These are phyloP conservation scores for Erynnis tages DNA, from an alignment of 2,888 invertebrate genomes.

Conservation along the genomic window DNA sequence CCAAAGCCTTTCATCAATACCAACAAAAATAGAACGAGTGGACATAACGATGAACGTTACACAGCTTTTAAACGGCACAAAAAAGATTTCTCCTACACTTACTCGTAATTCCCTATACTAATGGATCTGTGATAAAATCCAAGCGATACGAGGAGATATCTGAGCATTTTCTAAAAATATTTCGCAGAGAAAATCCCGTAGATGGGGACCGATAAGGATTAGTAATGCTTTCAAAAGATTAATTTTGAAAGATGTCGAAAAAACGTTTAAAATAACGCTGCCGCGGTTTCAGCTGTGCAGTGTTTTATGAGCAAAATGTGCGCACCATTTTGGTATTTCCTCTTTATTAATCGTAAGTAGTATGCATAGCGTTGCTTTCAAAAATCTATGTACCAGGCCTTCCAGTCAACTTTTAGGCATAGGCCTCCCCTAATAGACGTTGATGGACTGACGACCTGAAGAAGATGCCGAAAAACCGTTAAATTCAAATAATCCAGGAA, in stretches of 20 bases:
- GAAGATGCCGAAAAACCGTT: too few relatives aligned
- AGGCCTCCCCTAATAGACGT: too few relatives aligned
- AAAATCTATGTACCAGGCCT: too few relatives aligned
- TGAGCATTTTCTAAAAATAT: conserved; percentile 10
- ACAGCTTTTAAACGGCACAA: background rate
- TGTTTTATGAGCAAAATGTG: background rate
- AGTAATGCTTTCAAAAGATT: conserved; percentile 19
- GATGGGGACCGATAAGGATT: background rate
- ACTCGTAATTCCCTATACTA: conserved; percentile 15
- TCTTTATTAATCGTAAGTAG: too few relatives aligned
- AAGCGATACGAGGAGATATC: conserved; percentile 7
- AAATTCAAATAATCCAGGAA: too few relatives aligned
- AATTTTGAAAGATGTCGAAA: background rate
- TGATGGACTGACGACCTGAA: too few relatives aligned
- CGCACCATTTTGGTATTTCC: background rate
- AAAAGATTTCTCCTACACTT: conserved; percentile 8
- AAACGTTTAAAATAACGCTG: background rate
- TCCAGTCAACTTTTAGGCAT: too few relatives aligned
- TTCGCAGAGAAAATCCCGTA: conserved; percentile 4
- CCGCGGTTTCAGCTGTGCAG: background rate
- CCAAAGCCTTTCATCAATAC: too few relatives aligned
- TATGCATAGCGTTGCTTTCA: too few relatives aligned
- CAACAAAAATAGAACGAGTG: background rate
- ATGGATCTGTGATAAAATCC: conserved; percentile 16
- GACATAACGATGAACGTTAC: background rate